Evolutionary conservation across 2,888 invertebrate species (phyloP).

Genomic region (Saturnia japonica): DNA sequence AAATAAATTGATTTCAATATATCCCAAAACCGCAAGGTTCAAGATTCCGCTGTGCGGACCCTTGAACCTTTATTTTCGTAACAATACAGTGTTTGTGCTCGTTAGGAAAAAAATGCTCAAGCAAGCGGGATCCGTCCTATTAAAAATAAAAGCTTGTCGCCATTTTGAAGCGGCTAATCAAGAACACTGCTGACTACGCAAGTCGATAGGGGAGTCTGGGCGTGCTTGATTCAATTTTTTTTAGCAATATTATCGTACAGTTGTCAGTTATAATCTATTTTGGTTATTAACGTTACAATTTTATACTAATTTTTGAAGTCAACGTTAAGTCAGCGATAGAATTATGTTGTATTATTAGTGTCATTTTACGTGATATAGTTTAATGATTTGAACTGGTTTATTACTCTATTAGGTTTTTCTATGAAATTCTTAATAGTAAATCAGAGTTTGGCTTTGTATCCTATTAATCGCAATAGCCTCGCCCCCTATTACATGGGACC

Average conservation of each 20-base stretch:
- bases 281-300: neutral
- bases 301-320: neutral
- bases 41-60: neutral
- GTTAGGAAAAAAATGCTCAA: conserved; percentile 37
- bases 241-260: neutral
- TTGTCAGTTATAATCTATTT: neutral
- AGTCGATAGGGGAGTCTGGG: conserved; percentile 13
- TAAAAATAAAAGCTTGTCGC: conserved; percentile 51
- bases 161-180: conserved; percentile 50
- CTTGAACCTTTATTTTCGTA: conserved; percentile 15
- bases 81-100: conserved; percentile 32
- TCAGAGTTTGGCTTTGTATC: too few species aligned
- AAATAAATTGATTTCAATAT: neutral
- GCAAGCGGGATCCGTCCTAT: conserved; percentile 43
- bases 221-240: neutral
- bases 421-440: too few species aligned
- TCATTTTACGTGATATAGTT: too few species aligned
- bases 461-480: too few species aligned
- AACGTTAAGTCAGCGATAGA: too few species aligned
- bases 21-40: neutral
- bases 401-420: too few species aligned
- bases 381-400: too few species aligned
- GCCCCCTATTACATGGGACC: too few species aligned
- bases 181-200: conserved; percentile 44
- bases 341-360: neutral